These are phyloP conservation scores for Electrona antarctica DNA, from an alignment of 2,113 vertebrate species.

Conservation along the genomic window DNA sequence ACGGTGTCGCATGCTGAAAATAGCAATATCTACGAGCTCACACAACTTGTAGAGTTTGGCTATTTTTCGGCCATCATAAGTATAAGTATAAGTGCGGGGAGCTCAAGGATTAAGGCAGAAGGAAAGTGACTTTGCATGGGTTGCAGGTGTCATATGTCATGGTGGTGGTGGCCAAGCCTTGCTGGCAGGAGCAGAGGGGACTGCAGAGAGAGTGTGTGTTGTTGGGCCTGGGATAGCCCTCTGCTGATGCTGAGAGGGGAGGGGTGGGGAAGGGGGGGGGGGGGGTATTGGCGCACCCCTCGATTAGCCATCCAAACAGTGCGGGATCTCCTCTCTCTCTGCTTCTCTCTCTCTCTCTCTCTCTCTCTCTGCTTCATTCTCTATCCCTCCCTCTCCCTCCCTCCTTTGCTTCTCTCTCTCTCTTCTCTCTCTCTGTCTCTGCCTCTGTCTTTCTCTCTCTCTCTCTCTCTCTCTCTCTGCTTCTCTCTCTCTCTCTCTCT, in stretches of 20 bases:
- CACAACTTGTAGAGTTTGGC: too few relatives aligned
- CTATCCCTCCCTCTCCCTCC: not conserved
- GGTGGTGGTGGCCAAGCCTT: slow-evolving; percentile 22
- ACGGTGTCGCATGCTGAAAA: too few relatives aligned
- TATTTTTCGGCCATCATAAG: too few relatives aligned
- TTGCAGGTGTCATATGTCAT: slow-evolving; percentile 35
- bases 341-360: not conserved
- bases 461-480: slow-evolving; percentile 8
- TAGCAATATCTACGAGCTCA: too few relatives aligned
- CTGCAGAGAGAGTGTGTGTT: slow-evolving; percentile 62
- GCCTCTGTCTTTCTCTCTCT: not conserved
- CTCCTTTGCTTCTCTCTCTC: slow-evolving; percentile 2
- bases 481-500: not conserved
- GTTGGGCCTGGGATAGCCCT: slow-evolving; percentile 75
- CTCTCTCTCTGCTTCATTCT: not conserved
- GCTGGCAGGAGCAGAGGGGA: slow-evolving; percentile 48
- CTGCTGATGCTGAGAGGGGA: slow-evolving; percentile 50
- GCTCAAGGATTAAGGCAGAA: not conserved
- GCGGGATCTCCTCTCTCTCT: slow-evolving; percentile 9
- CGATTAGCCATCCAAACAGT: slow-evolving; percentile 15
- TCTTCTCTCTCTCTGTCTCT: not conserved
- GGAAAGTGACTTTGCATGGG: slow-evolving; percentile 16
- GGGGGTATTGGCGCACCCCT: slow-evolving; percentile 57
- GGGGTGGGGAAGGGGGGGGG: slow-evolving; percentile 22
- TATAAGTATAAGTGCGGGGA: too few relatives aligned